Evolutionary conservation across 2,888 invertebrate species (phyloP), one percentile per base, ranked within the genome.

Genomic region (Junonia oenone): DNA sequence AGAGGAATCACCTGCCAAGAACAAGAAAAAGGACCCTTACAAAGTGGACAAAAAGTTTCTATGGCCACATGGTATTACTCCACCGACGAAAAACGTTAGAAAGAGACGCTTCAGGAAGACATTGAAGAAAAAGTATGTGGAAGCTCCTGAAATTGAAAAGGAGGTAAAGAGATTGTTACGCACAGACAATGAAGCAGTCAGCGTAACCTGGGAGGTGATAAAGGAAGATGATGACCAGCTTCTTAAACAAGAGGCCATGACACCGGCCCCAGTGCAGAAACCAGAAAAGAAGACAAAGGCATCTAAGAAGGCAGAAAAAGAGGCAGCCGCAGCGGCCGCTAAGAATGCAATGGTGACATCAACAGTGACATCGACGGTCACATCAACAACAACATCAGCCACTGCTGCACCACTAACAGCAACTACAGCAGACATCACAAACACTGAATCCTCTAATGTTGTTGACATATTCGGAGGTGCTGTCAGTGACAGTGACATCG

Each of bases 131-230:
- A 99, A 99, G 83, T 97, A 96, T 83, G 97, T 97, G 0, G 99
- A 99, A 83, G 97, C 98, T 19, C 98, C 99, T 0, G 99, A 99
- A 89, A 98, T 99, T 63, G 99, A 99, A 76, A 98, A 98, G 78
- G 99, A 99, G 90, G 97, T 99, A 0, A 98, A 98, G 77, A 91
- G 98, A 35, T 86, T 99, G 53, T 89, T 99, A 6, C 91, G 98
- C 62, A 95, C 95, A 31, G 99, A 99, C 75, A 97, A 97, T 74
- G 98, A 99, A 77, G 98, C 99, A 1, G 95, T 95, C 0, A 93
- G 93, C 72, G 95, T 97, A 0, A 94, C 94, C 58, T 98, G 95
- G 94, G 97, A 98, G 75, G 94, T 98, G 0, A 94, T 97, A 15
- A 95, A 95, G 69, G 97, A 97, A 79, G 97, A 97, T 71, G 95